Conservation (phyloP, 2,797 vertebrate species). For the Semaprochilodus insignis region DNA sequence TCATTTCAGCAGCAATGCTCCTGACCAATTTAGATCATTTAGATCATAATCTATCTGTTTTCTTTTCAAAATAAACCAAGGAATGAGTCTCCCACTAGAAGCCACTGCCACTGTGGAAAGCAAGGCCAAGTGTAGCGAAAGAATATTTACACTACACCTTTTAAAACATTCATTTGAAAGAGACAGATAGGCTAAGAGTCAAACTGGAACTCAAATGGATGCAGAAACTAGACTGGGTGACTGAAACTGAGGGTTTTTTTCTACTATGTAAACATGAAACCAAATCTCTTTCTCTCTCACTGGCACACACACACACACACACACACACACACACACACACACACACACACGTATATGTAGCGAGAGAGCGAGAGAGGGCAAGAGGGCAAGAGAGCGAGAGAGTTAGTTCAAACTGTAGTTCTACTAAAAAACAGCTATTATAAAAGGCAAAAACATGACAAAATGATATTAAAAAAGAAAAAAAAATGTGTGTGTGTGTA, state of each 20-base stretch:
- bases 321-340: not conserved
- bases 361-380: too few species aligned
- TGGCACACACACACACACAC: not conserved
- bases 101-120: not conserved
- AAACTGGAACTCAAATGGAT: slow-evolving; percentile 5
- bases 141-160: not conserved
- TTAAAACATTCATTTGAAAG: not conserved
- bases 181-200: not conserved
- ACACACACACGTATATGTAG: not conserved
- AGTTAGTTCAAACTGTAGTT: too few species aligned
- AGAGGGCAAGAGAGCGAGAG: too few species aligned
- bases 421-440: too few species aligned
- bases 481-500: too few species aligned
- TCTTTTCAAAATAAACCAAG: not conserved
- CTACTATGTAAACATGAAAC: slow-evolving; percentile 56
- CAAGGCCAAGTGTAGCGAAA: not conserved
- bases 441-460: too few species aligned
- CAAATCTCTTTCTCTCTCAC: not conserved
- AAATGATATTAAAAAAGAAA: too few species aligned
- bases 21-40: not conserved
- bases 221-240: slow-evolving; percentile 49
- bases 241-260: slow-evolving; percentile 47
- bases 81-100: not conserved
- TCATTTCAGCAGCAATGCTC: not conserved
- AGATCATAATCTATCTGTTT: slow-evolving; percentile 10